Percentiles rank a stretch among this genome's conserved stretches.
Evolutionary conservation across 2,797 vertebrate genomes (phyloP).

Genomic region (Glossophaga mutica): DNA sequence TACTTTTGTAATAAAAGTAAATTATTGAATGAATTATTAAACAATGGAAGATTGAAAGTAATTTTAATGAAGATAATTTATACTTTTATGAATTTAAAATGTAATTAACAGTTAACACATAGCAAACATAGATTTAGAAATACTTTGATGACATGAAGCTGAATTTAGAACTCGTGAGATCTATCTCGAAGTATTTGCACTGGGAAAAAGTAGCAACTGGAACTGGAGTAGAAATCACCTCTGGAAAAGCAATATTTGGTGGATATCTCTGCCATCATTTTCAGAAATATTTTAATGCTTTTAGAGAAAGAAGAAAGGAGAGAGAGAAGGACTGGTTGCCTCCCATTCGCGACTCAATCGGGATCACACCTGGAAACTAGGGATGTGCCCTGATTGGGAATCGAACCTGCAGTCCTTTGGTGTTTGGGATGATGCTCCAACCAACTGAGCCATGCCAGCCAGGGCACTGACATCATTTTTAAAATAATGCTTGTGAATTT

Average conservation of each 20-base stretch:
- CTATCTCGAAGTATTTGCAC: background rate
- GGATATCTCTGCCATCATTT: background rate
- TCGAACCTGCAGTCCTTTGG: no score
- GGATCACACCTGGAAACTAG: no score
- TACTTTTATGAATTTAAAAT: conserved; percentile 39
- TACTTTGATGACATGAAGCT: background rate
- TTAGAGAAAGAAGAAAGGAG: background rate
- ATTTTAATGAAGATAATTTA: conserved; percentile 19
- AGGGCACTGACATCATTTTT: background rate
- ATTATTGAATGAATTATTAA: conserved; percentile 13
- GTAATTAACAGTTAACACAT: background rate
- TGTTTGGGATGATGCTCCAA: no score
- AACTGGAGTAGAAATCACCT: background rate
- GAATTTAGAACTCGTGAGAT: background rate
- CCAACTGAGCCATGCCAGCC: no score
- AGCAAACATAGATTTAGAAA: background rate
- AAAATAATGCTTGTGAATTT: background rate
- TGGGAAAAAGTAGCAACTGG: background rate
- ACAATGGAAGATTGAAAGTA: background rate
- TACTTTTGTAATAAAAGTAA: background rate
- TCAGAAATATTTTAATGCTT: background rate
- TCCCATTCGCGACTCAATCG: no score
- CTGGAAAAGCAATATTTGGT: background rate
- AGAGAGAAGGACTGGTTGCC: no score
- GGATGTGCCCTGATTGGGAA: no score